Conservation (phyloP, 30 jellyfish, hydroid and myxozoan species). For the Haliclystus octoradiatus region DNA sequence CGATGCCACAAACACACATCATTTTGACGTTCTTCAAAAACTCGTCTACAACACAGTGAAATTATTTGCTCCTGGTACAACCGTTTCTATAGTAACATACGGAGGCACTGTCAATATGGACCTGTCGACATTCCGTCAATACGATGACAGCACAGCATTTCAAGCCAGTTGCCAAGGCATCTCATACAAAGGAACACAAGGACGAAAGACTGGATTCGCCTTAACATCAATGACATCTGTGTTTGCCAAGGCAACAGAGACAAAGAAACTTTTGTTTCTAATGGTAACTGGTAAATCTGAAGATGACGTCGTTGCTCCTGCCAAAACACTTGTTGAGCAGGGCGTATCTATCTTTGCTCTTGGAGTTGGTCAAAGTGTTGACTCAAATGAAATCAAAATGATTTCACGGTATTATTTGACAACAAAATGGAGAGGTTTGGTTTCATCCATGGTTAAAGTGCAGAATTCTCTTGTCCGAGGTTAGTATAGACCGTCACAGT, state of each 20-base stretch:
- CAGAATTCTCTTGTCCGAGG: slow-evolving; percentile 86
- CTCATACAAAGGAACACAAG: slow-evolving; percentile 53
- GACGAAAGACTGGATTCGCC: slow-evolving; percentile 95
- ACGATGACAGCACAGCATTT: slow-evolving; percentile 72
- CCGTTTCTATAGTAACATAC: slow-evolving; percentile 71
- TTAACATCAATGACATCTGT: slow-evolving; percentile 42
- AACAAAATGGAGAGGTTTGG: slow-evolving; percentile 90
- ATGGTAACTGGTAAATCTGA: slow-evolving; percentile 92
- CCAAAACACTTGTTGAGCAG: slow-evolving; percentile 70
- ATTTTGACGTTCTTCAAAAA: slow-evolving; percentile 84
- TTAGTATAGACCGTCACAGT: not conserved
- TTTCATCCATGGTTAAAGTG: slow-evolving; percentile 74
- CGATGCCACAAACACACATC: slow-evolving; percentile 87
- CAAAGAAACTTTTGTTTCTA: slow-evolving; percentile 58
- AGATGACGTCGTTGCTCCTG: slow-evolving; percentile 97
- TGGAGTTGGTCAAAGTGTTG: slow-evolving; percentile 82
- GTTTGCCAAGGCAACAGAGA: slow-evolving; percentile 44
- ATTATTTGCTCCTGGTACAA: slow-evolving; percentile 64
- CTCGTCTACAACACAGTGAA: slow-evolving; percentile 63
- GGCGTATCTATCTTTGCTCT: slow-evolving; percentile 93
- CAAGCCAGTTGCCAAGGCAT: slow-evolving; percentile 88
- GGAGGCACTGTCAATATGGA: slow-evolving; percentile 64
- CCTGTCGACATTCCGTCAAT: slow-evolving; percentile 37
- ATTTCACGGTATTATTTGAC: slow-evolving; percentile 85
- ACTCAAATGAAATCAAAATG: slow-evolving; percentile 67